Conservation (phyloP, 2,888 invertebrate genomes). For the Meganola albula region DNA sequence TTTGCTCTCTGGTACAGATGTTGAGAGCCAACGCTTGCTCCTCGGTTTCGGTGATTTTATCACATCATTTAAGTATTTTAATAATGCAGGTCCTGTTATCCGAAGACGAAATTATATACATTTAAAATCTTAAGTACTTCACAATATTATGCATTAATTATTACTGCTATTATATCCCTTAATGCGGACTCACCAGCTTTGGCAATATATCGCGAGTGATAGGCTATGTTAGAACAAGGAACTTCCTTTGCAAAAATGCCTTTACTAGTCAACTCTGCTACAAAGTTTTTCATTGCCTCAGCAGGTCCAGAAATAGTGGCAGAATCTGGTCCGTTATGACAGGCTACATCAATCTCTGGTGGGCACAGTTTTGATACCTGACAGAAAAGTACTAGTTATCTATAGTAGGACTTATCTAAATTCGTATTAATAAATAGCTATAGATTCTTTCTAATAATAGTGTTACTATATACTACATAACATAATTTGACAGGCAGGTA, state of each 20-base stretch:
- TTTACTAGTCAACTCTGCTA: constrained; percentile 44
- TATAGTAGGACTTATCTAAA: too few species aligned
- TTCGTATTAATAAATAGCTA: too few species aligned
- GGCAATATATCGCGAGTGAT: constrained; percentile 89
- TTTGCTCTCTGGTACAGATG: constrained; percentile 80
- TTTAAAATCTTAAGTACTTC: too few species aligned
- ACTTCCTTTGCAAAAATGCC: constrained; percentile 34
- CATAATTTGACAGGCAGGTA: too few species aligned
- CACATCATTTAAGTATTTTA: constrained; percentile 74
- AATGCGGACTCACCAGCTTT: constrained; percentile 70
- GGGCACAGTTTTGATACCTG: constrained; percentile 48
- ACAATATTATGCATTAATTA: too few species aligned
- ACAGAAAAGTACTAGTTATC: too few species aligned
- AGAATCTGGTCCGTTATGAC: constrained; percentile 84
- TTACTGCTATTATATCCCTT: too few species aligned
- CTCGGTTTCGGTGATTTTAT: constrained; percentile 80
- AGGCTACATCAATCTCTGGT: constrained; percentile 80
- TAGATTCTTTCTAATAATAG: too few species aligned
- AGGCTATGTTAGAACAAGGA: constrained; percentile 85
- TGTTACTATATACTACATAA: too few species aligned
- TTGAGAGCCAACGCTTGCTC: constrained; percentile 86
- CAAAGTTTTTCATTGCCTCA: constrained; percentile 72
- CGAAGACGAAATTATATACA: too few species aligned
- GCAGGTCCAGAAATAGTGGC: constrained; percentile 84
- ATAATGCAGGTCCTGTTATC: constrained; percentile 57